A percentile compares a stretch with the other conserved stretches of the same genome.
Conservation (phyloP, 2,888 invertebrate species). For the Strigamia crassipes region DNA sequence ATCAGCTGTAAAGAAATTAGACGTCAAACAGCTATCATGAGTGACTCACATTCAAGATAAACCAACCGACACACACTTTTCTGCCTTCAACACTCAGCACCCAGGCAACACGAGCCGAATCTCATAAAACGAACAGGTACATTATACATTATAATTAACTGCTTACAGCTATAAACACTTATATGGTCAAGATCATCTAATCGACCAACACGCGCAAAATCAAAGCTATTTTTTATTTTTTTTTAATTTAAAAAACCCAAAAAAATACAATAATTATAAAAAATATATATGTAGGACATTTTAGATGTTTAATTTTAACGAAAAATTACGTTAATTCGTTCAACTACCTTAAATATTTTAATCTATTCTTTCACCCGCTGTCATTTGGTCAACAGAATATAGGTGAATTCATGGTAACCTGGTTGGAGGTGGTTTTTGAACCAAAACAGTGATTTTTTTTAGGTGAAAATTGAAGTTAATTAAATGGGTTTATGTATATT, state of each 20-base stretch:
- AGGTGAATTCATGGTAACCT: conserved; percentile 11
- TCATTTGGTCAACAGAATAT: background rate
- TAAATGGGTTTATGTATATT: too few relatives aligned
- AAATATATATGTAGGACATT: too few relatives aligned
- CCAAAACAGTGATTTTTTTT: background rate
- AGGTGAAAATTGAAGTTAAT: background rate
- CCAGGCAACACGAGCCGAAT: background rate
- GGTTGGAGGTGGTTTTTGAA: background rate
- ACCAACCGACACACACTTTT: background rate
- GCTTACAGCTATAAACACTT: background rate
- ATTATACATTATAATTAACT: background rate
- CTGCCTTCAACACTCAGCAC: background rate
- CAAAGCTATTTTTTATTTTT: too few relatives aligned
- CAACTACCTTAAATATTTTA: background rate
- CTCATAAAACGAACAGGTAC: background rate
- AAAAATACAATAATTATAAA: too few relatives aligned
- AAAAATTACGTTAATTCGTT: too few relatives aligned
- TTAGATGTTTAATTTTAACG: too few relatives aligned
- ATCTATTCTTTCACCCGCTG: background rate
- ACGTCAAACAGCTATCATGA: background rate
- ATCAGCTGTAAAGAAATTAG: background rate
- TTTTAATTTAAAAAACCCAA: too few relatives aligned
- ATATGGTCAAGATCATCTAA: background rate
- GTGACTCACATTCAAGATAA: conserved; percentile 4
- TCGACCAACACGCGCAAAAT: too few relatives aligned